Evolutionary conservation across 2,797 vertebrate genomes (phyloP).

Genomic region (Macropodus opercularis): DNA sequence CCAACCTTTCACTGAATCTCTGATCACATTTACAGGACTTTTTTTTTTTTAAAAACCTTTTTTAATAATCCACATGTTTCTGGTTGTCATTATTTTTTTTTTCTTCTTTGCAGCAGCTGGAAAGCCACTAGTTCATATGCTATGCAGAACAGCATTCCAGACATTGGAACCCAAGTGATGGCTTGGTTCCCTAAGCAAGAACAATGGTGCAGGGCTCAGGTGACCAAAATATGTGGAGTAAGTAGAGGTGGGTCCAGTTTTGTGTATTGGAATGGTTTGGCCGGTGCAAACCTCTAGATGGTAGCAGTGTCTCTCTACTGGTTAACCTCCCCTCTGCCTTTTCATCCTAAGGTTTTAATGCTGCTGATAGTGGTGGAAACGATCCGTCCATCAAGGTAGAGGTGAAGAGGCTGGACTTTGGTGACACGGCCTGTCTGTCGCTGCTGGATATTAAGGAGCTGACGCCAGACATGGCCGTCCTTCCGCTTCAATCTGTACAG

Average conservation of each 20-base stretch:
- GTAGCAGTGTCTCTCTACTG: conserved; percentile 58
- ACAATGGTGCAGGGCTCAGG: conserved; percentile 79
- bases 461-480: conserved; percentile 49
- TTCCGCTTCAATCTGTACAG: conserved; percentile 76
- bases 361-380: neutral
- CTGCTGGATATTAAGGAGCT: conserved; percentile 70
- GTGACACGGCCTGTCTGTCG: conserved; percentile 71
- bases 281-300: conserved; percentile 67
- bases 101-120: conserved; percentile 62
- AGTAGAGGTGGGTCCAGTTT: conserved; percentile 66
- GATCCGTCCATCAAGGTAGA: conserved; percentile 71
- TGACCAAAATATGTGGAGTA: conserved; percentile 80
- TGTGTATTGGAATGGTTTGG: conserved; percentile 22
- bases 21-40: conserved; percentile 54
- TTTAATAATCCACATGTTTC: conserved; percentile 54
- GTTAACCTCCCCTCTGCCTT: conserved; percentile 9
- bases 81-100: conserved; percentile 47
- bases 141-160: conserved; percentile 76
- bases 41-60: conserved; percentile 32
- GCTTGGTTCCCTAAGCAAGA: conserved; percentile 72
- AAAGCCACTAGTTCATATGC: conserved; percentile 65
- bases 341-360: conserved; percentile 31
- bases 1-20: conserved; percentile 41
- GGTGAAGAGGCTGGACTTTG: conserved; percentile 78
- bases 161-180: conserved; percentile 76